Evolutionary conservation across 92 coral and sea anemone species (phyloP), one percentile per base, ranked within the genome.

Genomic region (Zoanthus sansibaricus): DNA sequence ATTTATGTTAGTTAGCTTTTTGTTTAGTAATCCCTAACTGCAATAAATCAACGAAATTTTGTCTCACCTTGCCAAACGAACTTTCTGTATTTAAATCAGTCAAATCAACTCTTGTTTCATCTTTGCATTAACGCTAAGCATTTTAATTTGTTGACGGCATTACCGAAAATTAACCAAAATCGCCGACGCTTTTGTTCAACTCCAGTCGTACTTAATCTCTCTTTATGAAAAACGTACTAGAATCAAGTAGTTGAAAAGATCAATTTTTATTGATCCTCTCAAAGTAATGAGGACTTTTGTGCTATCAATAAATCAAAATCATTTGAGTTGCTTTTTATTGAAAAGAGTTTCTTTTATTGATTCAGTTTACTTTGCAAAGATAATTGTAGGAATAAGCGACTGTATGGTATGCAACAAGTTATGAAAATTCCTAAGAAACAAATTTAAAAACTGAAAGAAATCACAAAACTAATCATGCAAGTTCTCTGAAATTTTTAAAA

Each of bases 121-220:
- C 14, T 25, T 80, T 18, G 74, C 6, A 64, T 67, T 66, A 67
- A 80, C 31, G 21, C 10, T 3, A 10, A 18, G 5, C 20, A 2
- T 45, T 64, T 66, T 52, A 76, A 76, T 76, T 76, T 80, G 33
- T 80, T 58, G 45, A 71, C 56, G 45, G 30, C 62, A 49, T 64
- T 21, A 80, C 17, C 47, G 45, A 80, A 79, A 64, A 1, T 10
- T 51, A 25, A 80, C n/a, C 47, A 66, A 30, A 69, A 20, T 46
- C 17, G 67, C 64, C 46, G 75, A 56, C 75, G 85, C 85, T 51
- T 62, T 80, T 12, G 75, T 71, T 21, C 67, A 67, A 44, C 75
- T 21, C 44, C 10, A 66, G 13, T 45, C 21, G 15, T 5, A 33
- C 47, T 46, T 64, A 80, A 46, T 80, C 85, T 55, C 31, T 54